phyloP scores from a whole-genome alignment of 2,113 vertebrate species.

The Quiscalus mexicanus region DNA sequence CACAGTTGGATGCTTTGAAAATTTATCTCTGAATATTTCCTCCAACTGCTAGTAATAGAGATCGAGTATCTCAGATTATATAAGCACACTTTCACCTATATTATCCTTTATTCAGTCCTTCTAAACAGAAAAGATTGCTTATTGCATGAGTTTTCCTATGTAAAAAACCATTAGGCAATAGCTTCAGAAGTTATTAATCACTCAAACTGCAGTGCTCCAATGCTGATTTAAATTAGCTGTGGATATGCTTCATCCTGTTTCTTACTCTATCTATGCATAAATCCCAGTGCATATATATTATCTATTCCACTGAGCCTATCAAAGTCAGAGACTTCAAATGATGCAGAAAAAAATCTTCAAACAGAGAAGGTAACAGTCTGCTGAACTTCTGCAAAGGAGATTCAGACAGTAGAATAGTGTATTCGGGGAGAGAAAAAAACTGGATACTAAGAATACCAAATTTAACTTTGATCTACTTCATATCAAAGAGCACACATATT shows the following conservation, averaged over 20 bases:
- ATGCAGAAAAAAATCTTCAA: constrained; percentile 13
- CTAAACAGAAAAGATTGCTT: neutral
- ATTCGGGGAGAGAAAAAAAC: neutral
- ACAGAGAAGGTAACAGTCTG: constrained; percentile 16
- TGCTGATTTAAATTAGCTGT: constrained; percentile 17
- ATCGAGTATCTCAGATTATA: neutral
- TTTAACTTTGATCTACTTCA: constrained; percentile 49
- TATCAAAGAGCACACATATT: constrained; percentile 33
- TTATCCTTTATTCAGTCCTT: neutral
- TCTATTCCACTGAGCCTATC: constrained; percentile 22
- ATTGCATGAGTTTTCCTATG: neutral
- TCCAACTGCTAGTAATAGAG: neutral
- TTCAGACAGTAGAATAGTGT: neutral
- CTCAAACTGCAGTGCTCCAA: neutral
- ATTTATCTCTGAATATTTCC: neutral
- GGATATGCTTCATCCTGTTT: neutral
- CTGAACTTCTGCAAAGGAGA: constrained; percentile 25
- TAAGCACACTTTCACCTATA: neutral
- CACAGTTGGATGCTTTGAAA: neutral
- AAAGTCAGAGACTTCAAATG: constrained; percentile 24
- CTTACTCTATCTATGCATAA: neutral
- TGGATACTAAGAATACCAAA: constrained; percentile 30
- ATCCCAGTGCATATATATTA: neutral
- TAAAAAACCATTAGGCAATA: neutral
- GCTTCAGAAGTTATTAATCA: neutral